Evolutionary conservation across 2,113 vertebrate genomes (phyloP).

Genomic region (Rhizomys pruinosus): DNA sequence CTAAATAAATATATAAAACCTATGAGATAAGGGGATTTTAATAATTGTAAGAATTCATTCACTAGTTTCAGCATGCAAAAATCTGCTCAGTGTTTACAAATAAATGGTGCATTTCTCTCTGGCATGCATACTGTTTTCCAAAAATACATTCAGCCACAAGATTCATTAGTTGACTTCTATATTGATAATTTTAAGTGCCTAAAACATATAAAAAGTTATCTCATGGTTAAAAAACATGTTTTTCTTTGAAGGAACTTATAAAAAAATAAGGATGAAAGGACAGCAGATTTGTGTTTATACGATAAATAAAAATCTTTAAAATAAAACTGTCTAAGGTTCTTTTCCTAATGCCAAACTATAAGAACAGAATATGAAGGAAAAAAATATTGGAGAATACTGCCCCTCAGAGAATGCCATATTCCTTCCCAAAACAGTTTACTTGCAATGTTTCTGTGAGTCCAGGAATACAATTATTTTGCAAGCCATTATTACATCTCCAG

Average conservation of each 20-base stretch:
- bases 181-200: conserved; percentile 77
- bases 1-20: conserved; percentile 15
- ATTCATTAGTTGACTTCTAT: conserved; percentile 62
- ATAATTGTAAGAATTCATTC: conserved; percentile 8
- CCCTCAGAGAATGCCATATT: conserved; percentile 46
- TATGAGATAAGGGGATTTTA: background rate
- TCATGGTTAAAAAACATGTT: conserved; percentile 80
- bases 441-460: background rate
- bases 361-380: conserved; percentile 73
- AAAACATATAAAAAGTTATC: conserved; percentile 80
- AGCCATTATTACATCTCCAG: background rate
- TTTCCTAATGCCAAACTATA: conserved; percentile 72
- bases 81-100: conserved; percentile 10
- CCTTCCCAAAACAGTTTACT: background rate
- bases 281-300: conserved; percentile 64
- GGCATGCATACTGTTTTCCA: conserved; percentile 27
- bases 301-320: conserved; percentile 80
- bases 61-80: conserved; percentile 2
- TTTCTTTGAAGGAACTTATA: conserved; percentile 74
- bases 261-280: conserved; percentile 78
- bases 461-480: background rate
- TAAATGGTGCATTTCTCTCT: conserved; percentile 20
- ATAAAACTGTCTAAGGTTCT: conserved; percentile 72
- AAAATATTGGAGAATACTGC: conserved; percentile 68
- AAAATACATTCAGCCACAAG: conserved; percentile 51